A percentile compares a stretch with the other conserved stretches of the same genome.
These are phyloP conservation scores for Troides helena DNA, from an alignment of 2,888 invertebrate species.

Conservation along the genomic window DNA sequence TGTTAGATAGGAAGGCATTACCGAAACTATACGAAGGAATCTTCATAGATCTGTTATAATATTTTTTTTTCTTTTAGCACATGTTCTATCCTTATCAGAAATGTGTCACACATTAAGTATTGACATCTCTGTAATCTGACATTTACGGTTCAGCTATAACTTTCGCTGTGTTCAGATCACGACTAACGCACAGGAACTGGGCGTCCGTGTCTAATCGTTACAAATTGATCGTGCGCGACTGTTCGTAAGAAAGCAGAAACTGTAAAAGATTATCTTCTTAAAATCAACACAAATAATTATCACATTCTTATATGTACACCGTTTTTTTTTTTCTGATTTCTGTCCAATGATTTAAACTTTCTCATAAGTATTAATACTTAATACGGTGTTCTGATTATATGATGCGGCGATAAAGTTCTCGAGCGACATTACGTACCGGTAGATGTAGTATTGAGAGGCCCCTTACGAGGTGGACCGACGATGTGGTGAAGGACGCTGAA, in stretches of 20 bases:
- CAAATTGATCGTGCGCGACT: conserved; percentile 35
- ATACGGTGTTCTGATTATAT: neutral
- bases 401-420: too few relatives aligned
- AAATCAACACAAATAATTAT: conserved; percentile 20
- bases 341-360: neutral
- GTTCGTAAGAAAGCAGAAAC: conserved; percentile 33
- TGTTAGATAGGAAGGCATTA: too few relatives aligned
- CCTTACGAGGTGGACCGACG: too few relatives aligned
- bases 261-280: conserved; percentile 26
- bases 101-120: conserved; percentile 6
- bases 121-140: conserved; percentile 28
- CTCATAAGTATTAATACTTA: neutral
- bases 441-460: too few relatives aligned
- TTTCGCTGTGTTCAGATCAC: conserved; percentile 39
- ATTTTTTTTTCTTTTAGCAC: too few relatives aligned
- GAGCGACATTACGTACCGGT: too few relatives aligned
- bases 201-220: conserved; percentile 40
- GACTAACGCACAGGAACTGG: conserved; percentile 38
- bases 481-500: too few relatives aligned
- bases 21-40: too few relatives aligned
- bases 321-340: neutral
- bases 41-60: too few relatives aligned
- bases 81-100: conserved; percentile 6
- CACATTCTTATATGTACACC: conserved; percentile 7
- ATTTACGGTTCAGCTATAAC: conserved; percentile 30